A percentile compares a stretch with the other conserved stretches of the same genome.
Evolutionary conservation across 2,113 vertebrate species (phyloP).

Genomic region (Toxotes jaculatrix): DNA sequence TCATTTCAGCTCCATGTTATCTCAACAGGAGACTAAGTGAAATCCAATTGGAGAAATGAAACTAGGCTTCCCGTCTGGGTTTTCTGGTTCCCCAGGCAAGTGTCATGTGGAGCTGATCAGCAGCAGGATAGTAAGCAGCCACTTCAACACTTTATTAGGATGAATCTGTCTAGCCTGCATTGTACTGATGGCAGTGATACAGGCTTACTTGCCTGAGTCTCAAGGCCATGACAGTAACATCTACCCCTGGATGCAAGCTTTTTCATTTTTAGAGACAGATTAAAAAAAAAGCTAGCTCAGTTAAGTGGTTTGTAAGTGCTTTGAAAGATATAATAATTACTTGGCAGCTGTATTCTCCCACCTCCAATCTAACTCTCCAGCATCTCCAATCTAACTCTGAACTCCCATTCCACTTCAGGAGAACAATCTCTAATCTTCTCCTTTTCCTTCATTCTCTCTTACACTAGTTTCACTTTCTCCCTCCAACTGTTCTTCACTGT

Average conservation of each 20-base stretch:
- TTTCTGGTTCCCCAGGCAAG: conserved; percentile 9
- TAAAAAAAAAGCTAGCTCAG: not conserved
- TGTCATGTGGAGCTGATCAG: conserved; percentile 13
- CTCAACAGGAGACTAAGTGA: conserved; percentile 35
- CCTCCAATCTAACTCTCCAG: not conserved
- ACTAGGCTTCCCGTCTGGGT: conserved; percentile 27
- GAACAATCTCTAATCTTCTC: not conserved
- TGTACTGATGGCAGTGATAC: not conserved
- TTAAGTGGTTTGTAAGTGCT: conserved; percentile 35
- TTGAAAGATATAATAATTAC: conserved; percentile 38
- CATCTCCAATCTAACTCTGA: not conserved
- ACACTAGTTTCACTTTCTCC: not conserved
- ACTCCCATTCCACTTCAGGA: not conserved
- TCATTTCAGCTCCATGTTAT: conserved; percentile 9
- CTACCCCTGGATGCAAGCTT: conserved; percentile 1
- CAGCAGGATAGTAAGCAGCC: conserved; percentile 21
- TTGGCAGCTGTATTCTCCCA: not conserved
- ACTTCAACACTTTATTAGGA: conserved; percentile 46
- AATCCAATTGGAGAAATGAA: conserved; percentile 49
- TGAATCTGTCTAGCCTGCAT: not conserved
- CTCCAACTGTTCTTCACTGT: not conserved
- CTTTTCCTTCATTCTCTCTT: not conserved
- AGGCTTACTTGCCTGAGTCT: conserved; percentile 6
- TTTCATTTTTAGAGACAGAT: conserved; percentile 25
- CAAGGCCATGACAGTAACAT: not conserved